Conservation (phyloP, 2,888 invertebrate genomes). For the Orthosia gracilis region DNA sequence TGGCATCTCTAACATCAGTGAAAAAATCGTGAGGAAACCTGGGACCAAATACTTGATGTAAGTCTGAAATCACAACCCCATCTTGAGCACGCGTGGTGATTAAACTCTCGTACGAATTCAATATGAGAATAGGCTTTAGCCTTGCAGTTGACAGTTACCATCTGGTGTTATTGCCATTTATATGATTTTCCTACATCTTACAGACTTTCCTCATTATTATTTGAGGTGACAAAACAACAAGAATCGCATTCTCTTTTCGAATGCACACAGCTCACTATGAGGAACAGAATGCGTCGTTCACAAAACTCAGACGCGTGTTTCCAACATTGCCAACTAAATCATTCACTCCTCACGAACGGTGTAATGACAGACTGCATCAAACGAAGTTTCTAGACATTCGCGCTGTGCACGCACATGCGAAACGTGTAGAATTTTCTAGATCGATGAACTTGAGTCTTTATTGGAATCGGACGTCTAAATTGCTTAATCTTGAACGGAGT, state of each 20-base stretch:
- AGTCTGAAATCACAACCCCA: too few species aligned
- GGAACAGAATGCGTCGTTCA: constrained; percentile 12
- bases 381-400: constrained; percentile 50
- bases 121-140: too few species aligned
- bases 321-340: constrained; percentile 24
- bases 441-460: constrained; percentile 24
- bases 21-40: too few species aligned
- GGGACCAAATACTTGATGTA: too few species aligned
- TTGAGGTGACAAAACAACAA: neutral
- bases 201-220: neutral
- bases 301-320: constrained; percentile 1
- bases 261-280: neutral
- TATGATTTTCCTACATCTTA: neutral
- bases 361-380: constrained; percentile 39
- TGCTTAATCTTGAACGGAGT: constrained; percentile 16
- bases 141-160: too few species aligned
- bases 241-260: neutral
- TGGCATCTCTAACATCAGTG: too few species aligned
- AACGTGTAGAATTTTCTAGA: constrained; percentile 45
- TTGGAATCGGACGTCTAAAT: constrained; percentile 25
- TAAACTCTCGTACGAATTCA: too few species aligned
- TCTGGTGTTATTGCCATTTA: too few species aligned
- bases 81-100: too few species aligned
- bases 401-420: constrained; percentile 30
- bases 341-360: constrained; percentile 27